phyloP scores from a whole-genome alignment of 64 coral and sea anemone species.

The Pocillopora verrucosa region DNA sequence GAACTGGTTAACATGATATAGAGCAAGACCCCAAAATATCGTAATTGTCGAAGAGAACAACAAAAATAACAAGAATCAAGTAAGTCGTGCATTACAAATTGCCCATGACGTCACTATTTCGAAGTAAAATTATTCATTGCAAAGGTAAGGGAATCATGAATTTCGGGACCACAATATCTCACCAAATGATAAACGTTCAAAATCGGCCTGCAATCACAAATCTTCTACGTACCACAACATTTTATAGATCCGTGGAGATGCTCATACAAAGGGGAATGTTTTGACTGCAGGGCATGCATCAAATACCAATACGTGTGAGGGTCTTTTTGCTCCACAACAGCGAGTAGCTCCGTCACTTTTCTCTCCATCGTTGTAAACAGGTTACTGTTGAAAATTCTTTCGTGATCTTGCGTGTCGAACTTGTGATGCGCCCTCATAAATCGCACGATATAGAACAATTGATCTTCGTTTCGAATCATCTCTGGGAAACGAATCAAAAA shows the following conservation, averaged over 20 bases:
- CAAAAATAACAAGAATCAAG: too few species aligned
- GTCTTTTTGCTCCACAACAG: neutral
- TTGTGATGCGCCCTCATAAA: neutral
- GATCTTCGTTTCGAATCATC: neutral
- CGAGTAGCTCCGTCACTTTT: neutral
- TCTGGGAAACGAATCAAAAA: neutral
- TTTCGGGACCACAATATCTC: too few species aligned
- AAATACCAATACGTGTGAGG: neutral
- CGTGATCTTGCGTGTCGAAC: conserved; percentile 1
- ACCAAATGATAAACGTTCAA: neutral
- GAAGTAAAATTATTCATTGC: too few species aligned
- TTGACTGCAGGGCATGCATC: neutral
- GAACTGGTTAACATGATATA: too few species aligned
- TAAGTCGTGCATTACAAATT: too few species aligned
- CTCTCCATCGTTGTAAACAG: neutral
- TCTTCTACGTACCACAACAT: neutral
- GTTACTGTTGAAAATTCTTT: neutral
- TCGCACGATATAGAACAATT: neutral
- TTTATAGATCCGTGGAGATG: neutral
- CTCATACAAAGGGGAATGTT: neutral
- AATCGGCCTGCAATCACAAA: neutral
- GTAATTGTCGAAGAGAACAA: too few species aligned
- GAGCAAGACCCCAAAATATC: too few species aligned
- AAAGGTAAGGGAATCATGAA: too few species aligned
- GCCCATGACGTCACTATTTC: too few species aligned